Evolutionary conservation across 2,797 vertebrate species (phyloP).

Genomic region (Manis javanica): DNA sequence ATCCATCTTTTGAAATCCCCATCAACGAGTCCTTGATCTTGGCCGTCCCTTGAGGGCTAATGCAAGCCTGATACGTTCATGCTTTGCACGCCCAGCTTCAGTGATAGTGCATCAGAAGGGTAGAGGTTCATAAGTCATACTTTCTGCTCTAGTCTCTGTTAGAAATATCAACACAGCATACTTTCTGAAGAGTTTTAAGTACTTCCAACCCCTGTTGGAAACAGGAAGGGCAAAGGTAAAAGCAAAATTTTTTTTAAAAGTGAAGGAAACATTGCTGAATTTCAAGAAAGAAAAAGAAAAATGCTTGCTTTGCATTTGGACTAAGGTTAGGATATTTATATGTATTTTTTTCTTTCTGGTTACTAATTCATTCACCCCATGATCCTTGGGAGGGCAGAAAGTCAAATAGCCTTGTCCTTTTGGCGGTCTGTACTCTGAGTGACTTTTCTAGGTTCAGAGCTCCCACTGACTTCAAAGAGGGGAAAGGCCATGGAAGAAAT

Average conservation of each 20-base stretch:
- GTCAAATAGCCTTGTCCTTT: constrained; percentile 59
- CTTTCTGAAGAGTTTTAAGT: constrained; percentile 73
- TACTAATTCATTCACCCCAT: constrained; percentile 51
- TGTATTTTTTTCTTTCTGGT: neutral
- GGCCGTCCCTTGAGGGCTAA: constrained; percentile 48
- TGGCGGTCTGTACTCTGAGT: constrained; percentile 72
- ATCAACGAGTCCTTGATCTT: neutral
- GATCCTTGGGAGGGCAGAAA: constrained; percentile 54
- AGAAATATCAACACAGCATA: constrained; percentile 76
- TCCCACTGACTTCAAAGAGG: constrained; percentile 80
- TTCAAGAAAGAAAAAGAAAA: constrained; percentile 59
- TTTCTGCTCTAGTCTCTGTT: constrained; percentile 57
- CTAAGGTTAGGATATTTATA: neutral
- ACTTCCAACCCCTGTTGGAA: constrained; percentile 74
- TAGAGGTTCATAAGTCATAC: no score
- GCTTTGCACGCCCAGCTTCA: no score
- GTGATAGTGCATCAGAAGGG: no score
- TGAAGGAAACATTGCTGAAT: constrained; percentile 65
- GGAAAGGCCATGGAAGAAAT: constrained; percentile 49
- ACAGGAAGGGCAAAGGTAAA: constrained; percentile 80
- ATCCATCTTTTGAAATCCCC: constrained; percentile 61
- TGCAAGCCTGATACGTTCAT: constrained; percentile 41
- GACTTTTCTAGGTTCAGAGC: constrained; percentile 69
- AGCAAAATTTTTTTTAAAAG: neutral
- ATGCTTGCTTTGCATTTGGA: constrained; percentile 66